Percentiles rank a stretch among this genome's conserved stretches.
Evolutionary conservation across 1,140 invertebrate species (phyloP).

Genomic region (Stenopsyche tienmushanensis): DNA sequence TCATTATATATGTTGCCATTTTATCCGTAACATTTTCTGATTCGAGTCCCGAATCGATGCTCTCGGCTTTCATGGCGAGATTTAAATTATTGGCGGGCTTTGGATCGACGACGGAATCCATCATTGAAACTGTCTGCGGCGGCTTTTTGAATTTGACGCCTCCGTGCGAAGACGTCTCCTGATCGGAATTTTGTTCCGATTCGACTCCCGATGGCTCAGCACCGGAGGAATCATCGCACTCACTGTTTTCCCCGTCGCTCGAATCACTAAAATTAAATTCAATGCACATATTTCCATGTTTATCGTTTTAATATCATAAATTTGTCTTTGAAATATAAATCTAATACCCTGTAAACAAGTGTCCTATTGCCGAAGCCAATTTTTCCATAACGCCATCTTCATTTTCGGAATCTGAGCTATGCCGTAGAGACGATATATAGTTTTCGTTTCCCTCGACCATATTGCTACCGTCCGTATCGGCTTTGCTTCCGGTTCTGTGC

Average conservation of each 20-base stretch:
- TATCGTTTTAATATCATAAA: conserved; percentile 16
- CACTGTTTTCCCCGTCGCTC: conserved; percentile 71
- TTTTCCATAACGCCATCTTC: conserved; percentile 71
- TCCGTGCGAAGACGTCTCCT: conserved; percentile 42
- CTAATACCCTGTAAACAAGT: conserved; percentile 67
- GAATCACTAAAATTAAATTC: conserved; percentile 62
- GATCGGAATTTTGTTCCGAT: conserved; percentile 51
- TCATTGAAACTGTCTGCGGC: conserved; percentile 25
- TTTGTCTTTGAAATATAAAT: neutral
- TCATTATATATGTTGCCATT: conserved; percentile 65
- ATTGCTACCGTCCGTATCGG: conserved; percentile 44
- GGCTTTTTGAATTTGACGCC: conserved; percentile 35
- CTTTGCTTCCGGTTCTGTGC: conserved; percentile 50
- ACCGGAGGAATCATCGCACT: conserved; percentile 68
- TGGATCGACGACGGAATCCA: conserved; percentile 6
- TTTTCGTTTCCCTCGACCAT: conserved; percentile 37
- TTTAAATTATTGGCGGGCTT: conserved; percentile 27
- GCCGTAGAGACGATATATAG: conserved; percentile 60
- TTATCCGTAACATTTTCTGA: conserved; percentile 52
- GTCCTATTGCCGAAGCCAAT: conserved; percentile 68
- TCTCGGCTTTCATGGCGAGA: conserved; percentile 42
- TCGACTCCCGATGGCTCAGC: conserved; percentile 57
- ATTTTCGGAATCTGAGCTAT: conserved; percentile 79
- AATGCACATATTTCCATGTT: conserved; percentile 6
- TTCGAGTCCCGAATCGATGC: conserved; percentile 54